Evolutionary conservation across 2,113 vertebrate genomes (phyloP), one percentile per base, ranked within the genome.

Genomic region (Tringa solitaria): DNA sequence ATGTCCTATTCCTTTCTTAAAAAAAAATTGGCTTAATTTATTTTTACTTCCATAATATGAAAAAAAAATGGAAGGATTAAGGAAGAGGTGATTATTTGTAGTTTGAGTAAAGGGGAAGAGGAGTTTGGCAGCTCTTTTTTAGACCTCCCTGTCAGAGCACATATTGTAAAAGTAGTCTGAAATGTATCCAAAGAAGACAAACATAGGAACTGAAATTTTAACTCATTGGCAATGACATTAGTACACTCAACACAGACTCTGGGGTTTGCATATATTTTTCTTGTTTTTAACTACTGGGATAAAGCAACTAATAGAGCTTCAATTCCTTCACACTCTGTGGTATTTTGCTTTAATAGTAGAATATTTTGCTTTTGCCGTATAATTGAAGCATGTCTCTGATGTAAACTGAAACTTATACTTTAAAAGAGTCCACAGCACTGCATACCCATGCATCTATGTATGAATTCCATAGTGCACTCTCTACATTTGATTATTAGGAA

Each of bases 101-200:
- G 28, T 45, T 91, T 65, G 45, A 68, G 11, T 41, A 68, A 10
- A 12, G 28, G 27, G 48, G 14, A 89, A 61, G 26, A 89, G 26
- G 41, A 84, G 37, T 83, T 95, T 97, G 87, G 92, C 92, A 80
- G 51, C 14, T 90, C 22, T 73, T 32, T 83, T 41, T 37, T 46
- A 91, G 92, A 96, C 95, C 93, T 95, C 92, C 87, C 59, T 92
- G 87, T 88, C 37, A 27, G 75, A 83, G 43, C 51, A 86, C 37
- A 54, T 81, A 70, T 43, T 93, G 68, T 67, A 95, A 90, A 91
- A 94, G 72, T 63, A 92, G 46, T 80, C 72, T 97, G 96, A 96
- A 97, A 94, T 39, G 11, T 39, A 67, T 92, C 95, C 93, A 95
- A 95, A 89, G 74, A 90, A 28, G 95, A 89, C 90, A 96, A 95